Evolutionary conservation across 2,797 vertebrate genomes (phyloP).

Genomic region (Leuciscus waleckii): DNA sequence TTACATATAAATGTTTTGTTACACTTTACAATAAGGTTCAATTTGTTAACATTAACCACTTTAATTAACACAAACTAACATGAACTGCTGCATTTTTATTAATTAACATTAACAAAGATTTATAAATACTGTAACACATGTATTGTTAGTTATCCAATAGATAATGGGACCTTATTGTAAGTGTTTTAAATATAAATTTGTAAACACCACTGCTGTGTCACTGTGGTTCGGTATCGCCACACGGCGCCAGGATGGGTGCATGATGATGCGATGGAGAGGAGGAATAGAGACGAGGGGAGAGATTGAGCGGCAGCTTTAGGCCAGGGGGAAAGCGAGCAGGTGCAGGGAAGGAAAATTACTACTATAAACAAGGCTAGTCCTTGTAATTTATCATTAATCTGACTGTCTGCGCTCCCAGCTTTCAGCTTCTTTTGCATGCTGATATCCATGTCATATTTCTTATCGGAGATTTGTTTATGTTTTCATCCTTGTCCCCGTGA

Average conservation of each 20-base stretch:
- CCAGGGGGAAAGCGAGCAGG: constrained; percentile 83
- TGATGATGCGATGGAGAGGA: constrained; percentile 33
- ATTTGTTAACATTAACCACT: background rate
- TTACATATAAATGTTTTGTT: background rate
- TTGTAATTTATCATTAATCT: constrained; percentile 88
- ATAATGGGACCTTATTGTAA: background rate
- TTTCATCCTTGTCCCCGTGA: constrained; percentile 81
- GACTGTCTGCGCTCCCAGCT: constrained; percentile 75
- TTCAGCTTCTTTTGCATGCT: constrained; percentile 82
- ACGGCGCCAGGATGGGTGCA: constrained; percentile 56
- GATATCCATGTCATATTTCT: constrained; percentile 85
- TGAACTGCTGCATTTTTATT: background rate
- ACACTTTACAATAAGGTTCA: background rate
- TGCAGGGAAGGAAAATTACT: constrained; percentile 80
- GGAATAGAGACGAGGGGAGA: constrained; percentile 35
- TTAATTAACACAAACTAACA: background rate
- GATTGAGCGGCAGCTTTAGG: constrained; percentile 71
- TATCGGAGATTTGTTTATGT: constrained; percentile 84
- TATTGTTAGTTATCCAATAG: background rate
- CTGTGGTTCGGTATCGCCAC: constrained; percentile 47
- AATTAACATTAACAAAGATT: background rate
- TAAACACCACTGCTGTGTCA: constrained; percentile 63
- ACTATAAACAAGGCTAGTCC: constrained; percentile 82
- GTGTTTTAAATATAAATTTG: constrained; percentile 56
- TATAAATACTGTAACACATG: background rate